These are phyloP conservation scores for Dromiciops gliroides DNA, from an alignment of 2,113 vertebrate genomes.

Conservation along the genomic window DNA sequence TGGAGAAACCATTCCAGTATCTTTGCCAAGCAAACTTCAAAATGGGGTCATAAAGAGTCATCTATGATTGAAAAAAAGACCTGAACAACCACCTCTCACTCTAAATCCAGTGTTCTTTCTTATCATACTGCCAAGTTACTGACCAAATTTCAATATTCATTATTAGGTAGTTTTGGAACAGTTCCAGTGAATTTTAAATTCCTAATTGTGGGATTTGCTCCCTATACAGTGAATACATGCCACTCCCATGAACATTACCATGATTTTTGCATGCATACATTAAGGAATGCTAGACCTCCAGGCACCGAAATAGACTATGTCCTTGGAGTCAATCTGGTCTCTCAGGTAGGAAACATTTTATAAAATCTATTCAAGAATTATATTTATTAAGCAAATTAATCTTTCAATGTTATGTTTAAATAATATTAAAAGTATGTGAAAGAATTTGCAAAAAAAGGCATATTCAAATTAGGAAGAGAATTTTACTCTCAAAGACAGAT, in stretches of 20 bases:
- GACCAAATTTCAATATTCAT: conserved; percentile 27
- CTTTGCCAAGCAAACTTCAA: no score
- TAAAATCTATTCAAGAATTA: conserved; percentile 33
- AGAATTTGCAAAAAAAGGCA: conserved; percentile 4
- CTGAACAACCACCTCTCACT: neutral
- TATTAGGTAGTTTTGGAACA: conserved; percentile 28
- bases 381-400: conserved; percentile 44
- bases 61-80: no score
- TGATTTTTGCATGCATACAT: conserved; percentile 20
- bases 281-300: conserved; percentile 16
- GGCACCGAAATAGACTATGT: conserved; percentile 41
- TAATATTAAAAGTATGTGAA: conserved; percentile 29
- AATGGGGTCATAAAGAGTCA: no score
- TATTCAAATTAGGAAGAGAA: conserved; percentile 11
- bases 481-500: conserved; percentile 26
- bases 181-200: conserved; percentile 47
- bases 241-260: conserved; percentile 48
- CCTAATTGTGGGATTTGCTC: conserved; percentile 35
- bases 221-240: conserved; percentile 13
- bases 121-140: neutral
- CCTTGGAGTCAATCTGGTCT: conserved; percentile 15
- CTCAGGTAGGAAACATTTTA: conserved; percentile 45
- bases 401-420: conserved; percentile 48
- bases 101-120: neutral
- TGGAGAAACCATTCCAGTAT: no score